phyloP scores from a whole-genome alignment of 2,888 invertebrate genomes.

The Laothoe populi region DNA sequence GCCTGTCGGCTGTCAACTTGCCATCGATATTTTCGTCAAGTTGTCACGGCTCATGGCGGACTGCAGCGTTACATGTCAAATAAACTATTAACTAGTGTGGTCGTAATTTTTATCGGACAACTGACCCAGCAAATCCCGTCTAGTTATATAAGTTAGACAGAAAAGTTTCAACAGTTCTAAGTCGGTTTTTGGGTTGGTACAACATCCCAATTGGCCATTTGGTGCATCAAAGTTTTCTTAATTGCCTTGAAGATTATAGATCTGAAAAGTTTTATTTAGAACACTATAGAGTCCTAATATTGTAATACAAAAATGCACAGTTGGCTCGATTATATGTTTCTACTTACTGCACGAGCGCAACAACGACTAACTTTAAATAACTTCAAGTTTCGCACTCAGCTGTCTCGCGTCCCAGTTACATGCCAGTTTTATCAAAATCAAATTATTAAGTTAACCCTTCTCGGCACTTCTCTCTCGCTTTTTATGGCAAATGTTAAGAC shows the following conservation, averaged over 20 bases:
- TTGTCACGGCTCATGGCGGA: conserved; percentile 51
- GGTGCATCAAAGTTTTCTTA: too few species aligned
- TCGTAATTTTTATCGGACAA: conserved; percentile 47
- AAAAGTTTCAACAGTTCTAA: too few species aligned
- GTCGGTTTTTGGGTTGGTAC: too few species aligned
- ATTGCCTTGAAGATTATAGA: too few species aligned
- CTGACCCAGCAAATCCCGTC: not conserved
- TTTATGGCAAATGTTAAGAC: conserved; percentile 74
- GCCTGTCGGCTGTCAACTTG: conserved; percentile 66
- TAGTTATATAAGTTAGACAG: too few species aligned
- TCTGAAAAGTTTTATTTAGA: too few species aligned
- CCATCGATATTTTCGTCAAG: conserved; percentile 77
- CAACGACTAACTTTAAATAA: conserved; percentile 31
- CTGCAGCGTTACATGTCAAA: conserved; percentile 62
- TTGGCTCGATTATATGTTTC: too few species aligned
- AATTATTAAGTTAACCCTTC: conserved; percentile 58
- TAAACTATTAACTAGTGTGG: conserved; percentile 58
- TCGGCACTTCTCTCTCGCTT: conserved; percentile 54
- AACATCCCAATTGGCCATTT: too few species aligned
- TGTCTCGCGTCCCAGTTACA: conserved; percentile 52
- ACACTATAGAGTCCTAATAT: too few species aligned
- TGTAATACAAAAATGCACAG: too few species aligned
- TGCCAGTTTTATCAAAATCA: conserved; percentile 58
- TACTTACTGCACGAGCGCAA: too few species aligned
- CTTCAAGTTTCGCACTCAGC: conserved; percentile 51